Conservation (phyloP, 2,113 vertebrate species). For the Neomonachus schauinslandi region DNA sequence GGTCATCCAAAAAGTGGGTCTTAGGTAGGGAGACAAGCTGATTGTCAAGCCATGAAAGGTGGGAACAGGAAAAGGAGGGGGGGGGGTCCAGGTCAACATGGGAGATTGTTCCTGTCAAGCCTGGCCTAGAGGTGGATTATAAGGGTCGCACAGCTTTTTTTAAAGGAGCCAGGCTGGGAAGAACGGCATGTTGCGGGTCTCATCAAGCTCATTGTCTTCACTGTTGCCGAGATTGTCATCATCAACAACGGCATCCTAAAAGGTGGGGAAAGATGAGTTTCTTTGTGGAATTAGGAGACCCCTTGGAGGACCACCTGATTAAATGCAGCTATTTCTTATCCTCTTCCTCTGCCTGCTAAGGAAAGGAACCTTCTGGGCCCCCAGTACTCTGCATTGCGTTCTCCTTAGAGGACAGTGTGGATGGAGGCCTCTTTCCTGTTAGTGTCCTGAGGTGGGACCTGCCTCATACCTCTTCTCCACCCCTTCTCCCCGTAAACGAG, state of each 20-base stretch:
- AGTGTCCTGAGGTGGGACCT: too few species aligned
- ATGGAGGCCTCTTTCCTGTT: not conserved
- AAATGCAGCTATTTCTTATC: not conserved
- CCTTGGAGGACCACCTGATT: not conserved
- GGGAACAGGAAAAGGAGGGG: not conserved
- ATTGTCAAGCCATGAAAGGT: not conserved
- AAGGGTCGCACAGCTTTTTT: not conserved
- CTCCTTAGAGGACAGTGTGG: not conserved
- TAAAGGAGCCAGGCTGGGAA: not conserved
- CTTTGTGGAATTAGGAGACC: not conserved
- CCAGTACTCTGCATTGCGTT: not conserved
- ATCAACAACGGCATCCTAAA: not conserved
- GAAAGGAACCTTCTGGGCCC: not conserved
- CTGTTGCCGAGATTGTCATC: not conserved
- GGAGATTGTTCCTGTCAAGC: not conserved
- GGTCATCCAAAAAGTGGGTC: not conserved
- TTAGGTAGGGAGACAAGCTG: not conserved
- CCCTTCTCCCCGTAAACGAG: not conserved
- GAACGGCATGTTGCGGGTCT: not conserved
- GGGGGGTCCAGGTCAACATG: fast-evolving
- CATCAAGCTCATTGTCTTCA: not conserved
- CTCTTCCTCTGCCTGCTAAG: not conserved
- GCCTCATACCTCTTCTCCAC: not conserved
- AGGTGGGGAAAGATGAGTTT: fast-evolving
- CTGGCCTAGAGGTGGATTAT: not conserved